These are phyloP conservation scores for Harpagoxenus sublaevis DNA, from an alignment of 2,888 invertebrate species.

Conservation along the genomic window DNA sequence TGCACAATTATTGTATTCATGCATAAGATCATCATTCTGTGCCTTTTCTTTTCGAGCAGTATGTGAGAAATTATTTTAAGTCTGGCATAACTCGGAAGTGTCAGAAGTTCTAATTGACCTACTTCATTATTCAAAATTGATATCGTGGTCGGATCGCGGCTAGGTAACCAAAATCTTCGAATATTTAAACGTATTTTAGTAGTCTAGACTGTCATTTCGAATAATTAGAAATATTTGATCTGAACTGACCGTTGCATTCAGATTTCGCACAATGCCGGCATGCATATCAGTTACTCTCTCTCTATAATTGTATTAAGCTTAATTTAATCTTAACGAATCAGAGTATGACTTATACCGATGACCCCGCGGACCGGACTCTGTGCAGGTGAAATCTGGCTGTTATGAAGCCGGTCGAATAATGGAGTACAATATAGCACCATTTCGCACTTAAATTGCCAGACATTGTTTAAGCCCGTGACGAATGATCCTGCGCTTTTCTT, in stretches of 20 bases:
- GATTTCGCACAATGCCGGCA: neutral
- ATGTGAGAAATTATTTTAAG: neutral
- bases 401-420: constrained; percentile 72
- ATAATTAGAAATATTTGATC: neutral
- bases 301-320: constrained; percentile 61
- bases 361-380: constrained; percentile 54
- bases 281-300: constrained; percentile 11
- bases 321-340: constrained; percentile 60
- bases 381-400: constrained; percentile 66
- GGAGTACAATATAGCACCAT: constrained; percentile 69
- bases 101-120: neutral
- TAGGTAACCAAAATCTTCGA: neutral
- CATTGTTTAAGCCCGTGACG: constrained; percentile 64
- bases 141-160: neutral
- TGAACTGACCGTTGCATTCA: neutral
- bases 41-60: neutral
- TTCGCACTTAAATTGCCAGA: constrained; percentile 72
- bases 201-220: neutral
- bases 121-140: neutral
- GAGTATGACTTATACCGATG: constrained; percentile 68
- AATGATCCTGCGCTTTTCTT: constrained; percentile 62
- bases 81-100: neutral
- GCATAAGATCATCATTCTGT: neutral
- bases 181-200: neutral
- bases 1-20: neutral